Evolutionary conservation across 23 tunicate species (phyloP), one percentile per base, ranked within the genome.

Genomic region (Clavelina lepadiformis): DNA sequence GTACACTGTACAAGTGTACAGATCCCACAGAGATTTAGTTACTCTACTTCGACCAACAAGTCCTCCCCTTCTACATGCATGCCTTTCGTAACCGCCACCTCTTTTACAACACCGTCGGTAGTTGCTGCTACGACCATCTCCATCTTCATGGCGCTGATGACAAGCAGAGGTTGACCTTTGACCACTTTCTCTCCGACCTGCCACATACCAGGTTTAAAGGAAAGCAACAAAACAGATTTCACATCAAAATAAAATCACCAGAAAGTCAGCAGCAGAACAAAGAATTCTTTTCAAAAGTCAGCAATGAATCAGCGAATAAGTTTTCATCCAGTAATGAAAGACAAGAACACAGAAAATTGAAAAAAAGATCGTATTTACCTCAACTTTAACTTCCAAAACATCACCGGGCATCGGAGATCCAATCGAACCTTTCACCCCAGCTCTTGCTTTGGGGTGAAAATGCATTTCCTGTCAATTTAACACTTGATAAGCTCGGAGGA

Each of bases 381-480:
- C 55, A 28, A 86, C 99, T 75, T 58, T 70, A 28, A 94, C 69
- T 30, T 79, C 80, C 41, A 94, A 30, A n/a, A 94, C 79, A 58
- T 94, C 99, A 20, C 99, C 99, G 27, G 99, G 99, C 99, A 94
- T 94, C 8, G 99, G 99, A 7, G 89, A 69, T 7, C 99, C 99
- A 47, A 94, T 54, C 28, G 99, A 94, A 15, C 99, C 99, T 32
- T 86, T 82, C 22, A 70, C 77, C 7, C 99, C 95, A 18, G 75
- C 54, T 53, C 64, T 67, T 18, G 99, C 91, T 69, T 94, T 94
- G 0, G 99, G 99, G 54, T 94, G 99, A 29, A 86, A 80, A 75
- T 80, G 76, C 84, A 94, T 94, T 56, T 71, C 88, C 97, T 89
- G n/a, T n/a, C n/a, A n/a, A n/a, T n/a, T n/a, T n/a, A n/a, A n/a